phyloP scores from a whole-genome alignment of 2,797 vertebrate species.

The Acropternis orthonyx region DNA sequence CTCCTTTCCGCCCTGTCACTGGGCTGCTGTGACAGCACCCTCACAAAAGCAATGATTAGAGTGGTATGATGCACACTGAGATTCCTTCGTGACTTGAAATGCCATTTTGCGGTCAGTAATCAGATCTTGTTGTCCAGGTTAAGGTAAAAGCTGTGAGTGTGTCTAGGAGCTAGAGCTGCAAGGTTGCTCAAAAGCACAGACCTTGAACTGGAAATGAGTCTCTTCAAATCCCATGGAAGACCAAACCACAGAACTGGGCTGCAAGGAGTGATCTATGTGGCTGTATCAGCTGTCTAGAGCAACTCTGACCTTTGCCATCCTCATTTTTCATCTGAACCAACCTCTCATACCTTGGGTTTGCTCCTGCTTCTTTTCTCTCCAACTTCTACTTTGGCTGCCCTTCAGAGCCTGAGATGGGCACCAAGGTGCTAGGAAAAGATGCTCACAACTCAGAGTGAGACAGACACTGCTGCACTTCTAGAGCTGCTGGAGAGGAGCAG shows the following conservation, averaged over 20 bases:
- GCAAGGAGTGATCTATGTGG: background rate
- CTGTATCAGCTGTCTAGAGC: rapidly evolving
- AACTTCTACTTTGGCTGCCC: background rate
- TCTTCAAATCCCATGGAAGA: background rate
- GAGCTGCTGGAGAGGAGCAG: background rate
- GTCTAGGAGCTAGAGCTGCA: background rate
- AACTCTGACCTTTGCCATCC: background rate
- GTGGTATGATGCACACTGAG: background rate
- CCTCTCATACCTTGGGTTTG: background rate
- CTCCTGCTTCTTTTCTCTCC: background rate
- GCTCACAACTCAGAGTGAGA: background rate
- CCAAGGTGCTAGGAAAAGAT: background rate
- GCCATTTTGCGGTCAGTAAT: background rate
- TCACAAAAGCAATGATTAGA: background rate
- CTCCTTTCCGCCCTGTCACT: background rate
- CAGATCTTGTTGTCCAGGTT: background rate
- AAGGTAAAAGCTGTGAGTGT: background rate
- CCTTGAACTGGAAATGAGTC: background rate
- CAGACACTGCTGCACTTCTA: background rate
- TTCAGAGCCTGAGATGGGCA: background rate
- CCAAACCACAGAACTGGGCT: background rate
- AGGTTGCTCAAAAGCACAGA: background rate
- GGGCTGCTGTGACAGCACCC: background rate
- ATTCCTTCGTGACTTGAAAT: background rate
- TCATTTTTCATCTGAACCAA: background rate